Base-by-base conservation (phyloP, 2,113 vertebrate species). In the Muntiacus reevesi region DNA sequence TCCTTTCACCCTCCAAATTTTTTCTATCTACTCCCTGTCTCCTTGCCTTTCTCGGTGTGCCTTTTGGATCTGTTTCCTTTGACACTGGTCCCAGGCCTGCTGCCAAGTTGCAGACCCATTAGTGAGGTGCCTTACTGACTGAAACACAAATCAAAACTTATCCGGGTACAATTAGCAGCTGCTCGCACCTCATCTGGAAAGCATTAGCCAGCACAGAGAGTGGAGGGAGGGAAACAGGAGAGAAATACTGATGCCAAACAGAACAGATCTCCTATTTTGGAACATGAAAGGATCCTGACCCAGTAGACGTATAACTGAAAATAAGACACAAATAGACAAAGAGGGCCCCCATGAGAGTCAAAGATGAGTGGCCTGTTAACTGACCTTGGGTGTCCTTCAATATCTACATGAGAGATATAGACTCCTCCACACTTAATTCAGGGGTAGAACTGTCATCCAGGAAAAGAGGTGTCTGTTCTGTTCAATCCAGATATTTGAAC, bases 121-220 rank as follows among this genome's bases (percentile, higher is more conserved):
- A 99, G 98, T 0, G 98, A 99, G 99, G 99, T 99, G 99, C 99
- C 99, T 98, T 96, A 98, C 98, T 99, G 99, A 99, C 99, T 99
- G 99, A 99, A 98, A 98, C 98, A 99, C 98, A 99, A 99, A 99
- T 99, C 99, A 98, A 97, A 98, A 98, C 6, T 19, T 98, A 99
- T 99, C 99, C 98, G 97, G 97, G 98, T 89, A 97, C 98, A 99
- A 99, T 99, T 99, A 99, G 98, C 98, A 99, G 98, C 98, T 98
- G 99, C 99, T 99, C 97, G 94, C 98, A 99, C 99, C 98, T 99
- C 99, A 99, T 99, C 99, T 99, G 99, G 99, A 99, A 99, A 98
- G 97, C 98, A 99, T 99, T 99, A 99, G 95, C 97, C 97, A 97
- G 97, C 85, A 28, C 98, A 98, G 98, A 98, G 98, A 89, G 97